Percentiles rank a stretch among this genome's conserved stretches.
phyloP scores from a whole-genome alignment of 2,797 vertebrate genomes.

The Pseudocheirus occidentalis region DNA sequence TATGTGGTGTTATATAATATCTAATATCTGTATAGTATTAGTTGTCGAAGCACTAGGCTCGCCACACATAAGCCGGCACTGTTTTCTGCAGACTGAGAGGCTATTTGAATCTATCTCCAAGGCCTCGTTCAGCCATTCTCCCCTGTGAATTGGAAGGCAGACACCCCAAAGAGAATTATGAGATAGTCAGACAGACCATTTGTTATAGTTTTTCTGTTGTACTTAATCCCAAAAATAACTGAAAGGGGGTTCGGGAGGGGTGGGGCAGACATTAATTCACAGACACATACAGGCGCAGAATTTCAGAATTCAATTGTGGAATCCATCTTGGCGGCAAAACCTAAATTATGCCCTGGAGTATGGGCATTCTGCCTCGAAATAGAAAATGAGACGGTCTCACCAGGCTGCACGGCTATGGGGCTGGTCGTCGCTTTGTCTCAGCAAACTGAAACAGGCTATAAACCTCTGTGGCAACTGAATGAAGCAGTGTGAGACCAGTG shows the following conservation, averaged over 20 bases:
- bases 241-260: neutral
- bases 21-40: neutral
- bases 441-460: conserved; percentile 68
- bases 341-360: conserved; percentile 40
- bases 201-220: conserved; percentile 19
- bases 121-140: neutral
- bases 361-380: conserved; percentile 72
- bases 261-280: conserved; percentile 55
- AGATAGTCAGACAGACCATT: neutral
- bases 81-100: neutral
- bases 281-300: conserved; percentile 42
- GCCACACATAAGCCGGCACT: neutral
- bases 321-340: conserved; percentile 55
- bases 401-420: conserved; percentile 67
- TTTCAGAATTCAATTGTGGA: conserved; percentile 67
- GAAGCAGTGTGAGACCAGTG: conserved; percentile 68
- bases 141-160: conserved; percentile 37
- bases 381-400: conserved; percentile 62
- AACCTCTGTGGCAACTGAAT: conserved; percentile 68
- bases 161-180: conserved; percentile 36
- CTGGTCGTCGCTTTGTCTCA: conserved; percentile 75
- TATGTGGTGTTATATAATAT: neutral
- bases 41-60: neutral
- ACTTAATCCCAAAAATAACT: conserved; percentile 63
- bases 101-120: neutral